Percentiles rank a stretch among this genome's conserved stretches.
phyloP scores from a whole-genome alignment of 2,797 vertebrate genomes.

The Myotis daubentonii region DNA sequence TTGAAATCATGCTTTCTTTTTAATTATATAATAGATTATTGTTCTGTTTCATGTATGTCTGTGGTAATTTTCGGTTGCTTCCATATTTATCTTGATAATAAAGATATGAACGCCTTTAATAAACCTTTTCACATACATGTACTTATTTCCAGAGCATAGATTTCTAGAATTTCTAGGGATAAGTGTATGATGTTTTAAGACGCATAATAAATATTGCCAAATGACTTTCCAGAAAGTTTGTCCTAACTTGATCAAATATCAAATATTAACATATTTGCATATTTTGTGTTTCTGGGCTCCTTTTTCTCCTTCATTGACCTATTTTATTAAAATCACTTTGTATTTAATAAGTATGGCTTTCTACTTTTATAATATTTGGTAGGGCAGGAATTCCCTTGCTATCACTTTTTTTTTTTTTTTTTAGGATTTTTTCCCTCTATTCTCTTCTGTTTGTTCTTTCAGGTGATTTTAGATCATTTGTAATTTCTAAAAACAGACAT shows the following conservation, averaged over 20 bases:
- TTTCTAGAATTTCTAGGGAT: background rate
- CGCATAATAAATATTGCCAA: background rate
- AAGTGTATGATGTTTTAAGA: background rate
- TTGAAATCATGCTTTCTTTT: conserved; percentile 36
- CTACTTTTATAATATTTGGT: background rate
- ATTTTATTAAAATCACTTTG: background rate
- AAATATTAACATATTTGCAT: background rate
- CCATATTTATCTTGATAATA: conserved; percentile 15
- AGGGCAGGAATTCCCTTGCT: background rate
- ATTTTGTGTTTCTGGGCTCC: background rate
- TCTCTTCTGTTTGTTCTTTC: background rate
- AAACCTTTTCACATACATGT: background rate
- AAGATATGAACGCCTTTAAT: background rate
- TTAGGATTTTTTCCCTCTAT: background rate
- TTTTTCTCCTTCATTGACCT: background rate
- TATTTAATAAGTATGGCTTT: background rate
- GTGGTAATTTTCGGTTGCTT: background rate
- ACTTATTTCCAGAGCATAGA: background rate
- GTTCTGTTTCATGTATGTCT: background rate
- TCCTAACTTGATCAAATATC: background rate
- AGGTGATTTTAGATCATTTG: background rate
- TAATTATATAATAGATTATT: background rate
- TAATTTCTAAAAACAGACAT: background rate
- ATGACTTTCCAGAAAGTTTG: background rate
- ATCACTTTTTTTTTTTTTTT: background rate